Conservation (phyloP, 2,113 vertebrate genomes). For the Tyrannus savana region DNA sequence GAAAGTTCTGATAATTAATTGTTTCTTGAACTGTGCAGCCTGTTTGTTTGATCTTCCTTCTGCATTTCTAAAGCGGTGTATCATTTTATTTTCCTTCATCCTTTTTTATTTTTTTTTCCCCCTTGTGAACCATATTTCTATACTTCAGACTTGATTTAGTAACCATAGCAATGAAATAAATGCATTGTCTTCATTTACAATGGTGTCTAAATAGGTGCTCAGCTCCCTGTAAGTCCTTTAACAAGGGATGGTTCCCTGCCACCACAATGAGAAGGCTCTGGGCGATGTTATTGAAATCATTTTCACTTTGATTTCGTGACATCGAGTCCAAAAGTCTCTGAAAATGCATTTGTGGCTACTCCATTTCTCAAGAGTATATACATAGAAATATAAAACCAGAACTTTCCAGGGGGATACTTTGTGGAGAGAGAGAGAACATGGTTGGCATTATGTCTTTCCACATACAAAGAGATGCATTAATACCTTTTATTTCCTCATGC, state of each 20-base stretch:
- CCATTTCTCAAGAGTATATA: not conserved
- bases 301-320: constrained; percentile 40
- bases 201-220: constrained; percentile 59
- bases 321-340: not conserved
- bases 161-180: constrained; percentile 69
- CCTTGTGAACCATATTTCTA: constrained; percentile 21
- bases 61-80: not conserved
- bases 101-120: not conserved
- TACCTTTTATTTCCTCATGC: not conserved
- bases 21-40: constrained; percentile 33
- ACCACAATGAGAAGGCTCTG: not conserved
- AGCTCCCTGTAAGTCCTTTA: constrained; percentile 23
- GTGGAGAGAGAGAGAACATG: not conserved
- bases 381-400: not conserved
- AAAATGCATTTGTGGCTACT: not conserved
- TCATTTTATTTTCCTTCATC: constrained; percentile 7
- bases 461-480: constrained; percentile 20
- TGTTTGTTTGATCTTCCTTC: constrained; percentile 14
- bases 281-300: constrained; percentile 4
- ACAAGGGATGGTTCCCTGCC: constrained; percentile 15
- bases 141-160: constrained; percentile 39
- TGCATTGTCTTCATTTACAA: constrained; percentile 59
- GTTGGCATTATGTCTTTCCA: not conserved
- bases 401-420: not conserved
- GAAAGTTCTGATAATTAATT: constrained; percentile 42